Evolutionary conservation across 1,140 invertebrate genomes (phyloP).

Genomic region (Formica exsecta): DNA sequence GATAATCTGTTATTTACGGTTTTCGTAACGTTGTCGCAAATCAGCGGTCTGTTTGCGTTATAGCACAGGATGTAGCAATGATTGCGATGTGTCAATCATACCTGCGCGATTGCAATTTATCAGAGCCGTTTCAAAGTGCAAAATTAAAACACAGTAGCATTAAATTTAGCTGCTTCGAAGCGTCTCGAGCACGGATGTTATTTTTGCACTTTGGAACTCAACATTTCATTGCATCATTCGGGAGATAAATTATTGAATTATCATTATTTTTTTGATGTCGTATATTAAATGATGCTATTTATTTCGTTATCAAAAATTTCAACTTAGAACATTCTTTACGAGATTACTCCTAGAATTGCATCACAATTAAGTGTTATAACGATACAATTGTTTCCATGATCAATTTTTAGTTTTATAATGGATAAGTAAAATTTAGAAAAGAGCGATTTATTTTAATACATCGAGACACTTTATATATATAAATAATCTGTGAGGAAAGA

Average conservation of each 20-base stretch:
- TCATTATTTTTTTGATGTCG: background rate
- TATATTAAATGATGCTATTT: conserved; percentile 6
- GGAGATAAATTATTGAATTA: conserved; percentile 52
- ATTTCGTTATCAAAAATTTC: background rate
- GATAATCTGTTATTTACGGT: conserved; percentile 9
- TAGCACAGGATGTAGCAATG: background rate
- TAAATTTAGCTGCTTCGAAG: background rate
- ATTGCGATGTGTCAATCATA: conserved; percentile 34
- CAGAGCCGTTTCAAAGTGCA: conserved; percentile 62
- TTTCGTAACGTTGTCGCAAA: conserved; percentile 19
- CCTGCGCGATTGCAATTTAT: conserved; percentile 51
- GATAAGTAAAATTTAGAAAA: background rate
- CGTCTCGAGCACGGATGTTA: background rate
- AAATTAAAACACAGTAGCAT: conserved; percentile 19
- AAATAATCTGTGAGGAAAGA: background rate
- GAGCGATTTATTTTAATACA: background rate
- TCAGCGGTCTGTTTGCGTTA: background rate
- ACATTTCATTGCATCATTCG: conserved; percentile 43
- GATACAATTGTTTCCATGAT: conserved; percentile 10
- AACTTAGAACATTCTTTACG: background rate
- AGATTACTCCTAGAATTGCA: conserved; percentile 1
- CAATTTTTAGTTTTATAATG: background rate
- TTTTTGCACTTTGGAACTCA: conserved; percentile 67
- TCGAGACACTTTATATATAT: background rate
- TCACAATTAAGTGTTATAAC: background rate